These are phyloP conservation scores for Ammospiza caudacuta DNA, from an alignment of 2,113 vertebrate genomes.

Conservation along the genomic window DNA sequence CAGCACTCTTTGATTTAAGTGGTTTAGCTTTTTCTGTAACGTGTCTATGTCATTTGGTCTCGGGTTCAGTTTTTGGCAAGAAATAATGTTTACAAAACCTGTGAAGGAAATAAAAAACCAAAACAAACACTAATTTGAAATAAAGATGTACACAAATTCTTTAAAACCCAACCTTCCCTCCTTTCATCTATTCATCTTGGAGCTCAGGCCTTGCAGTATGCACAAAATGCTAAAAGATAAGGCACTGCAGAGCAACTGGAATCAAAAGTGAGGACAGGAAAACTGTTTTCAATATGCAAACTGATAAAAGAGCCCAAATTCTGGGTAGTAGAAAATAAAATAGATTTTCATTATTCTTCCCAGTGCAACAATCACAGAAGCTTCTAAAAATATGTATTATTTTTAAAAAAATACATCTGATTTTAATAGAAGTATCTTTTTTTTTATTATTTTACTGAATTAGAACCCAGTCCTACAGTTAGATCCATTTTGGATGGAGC, in stretches of 20 bases:
- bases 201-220: background rate
- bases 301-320: constrained; percentile 7
- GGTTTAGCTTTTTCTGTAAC: background rate
- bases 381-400: background rate
- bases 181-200: background rate
- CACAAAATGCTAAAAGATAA: background rate
- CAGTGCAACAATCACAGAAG: background rate
- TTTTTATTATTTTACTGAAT: background rate
- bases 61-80: background rate
- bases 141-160: background rate
- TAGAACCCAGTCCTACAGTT: background rate
- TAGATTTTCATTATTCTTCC: background rate
- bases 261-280: background rate
- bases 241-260: background rate
- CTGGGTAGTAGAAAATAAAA: background rate
- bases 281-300: constrained; percentile 6
- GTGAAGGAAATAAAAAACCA: background rate
- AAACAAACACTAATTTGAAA: background rate
- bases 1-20: background rate
- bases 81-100: background rate
- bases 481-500: background rate
- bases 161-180: background rate
- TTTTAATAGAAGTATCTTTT: background rate
- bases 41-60: background rate
- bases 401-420: background rate